phyloP scores from a whole-genome alignment of 2,888 invertebrate species.

The Oxystoma pomonae region DNA sequence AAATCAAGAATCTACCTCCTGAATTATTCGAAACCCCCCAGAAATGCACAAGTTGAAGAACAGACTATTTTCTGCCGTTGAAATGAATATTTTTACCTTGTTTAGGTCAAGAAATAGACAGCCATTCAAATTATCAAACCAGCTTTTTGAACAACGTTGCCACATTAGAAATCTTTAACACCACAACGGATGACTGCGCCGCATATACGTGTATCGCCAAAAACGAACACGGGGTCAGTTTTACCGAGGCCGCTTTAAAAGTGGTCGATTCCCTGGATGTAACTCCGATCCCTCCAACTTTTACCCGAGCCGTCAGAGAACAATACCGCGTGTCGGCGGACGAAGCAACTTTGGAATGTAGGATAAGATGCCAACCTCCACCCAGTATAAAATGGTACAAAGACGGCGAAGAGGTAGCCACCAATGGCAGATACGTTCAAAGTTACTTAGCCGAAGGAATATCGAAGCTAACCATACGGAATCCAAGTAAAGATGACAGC shows the following conservation, averaged over 20 bases:
- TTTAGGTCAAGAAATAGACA: constrained; percentile 11
- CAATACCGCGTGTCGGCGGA: constrained; percentile 67
- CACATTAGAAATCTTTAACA: constrained; percentile 68
- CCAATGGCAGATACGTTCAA: constrained; percentile 59
- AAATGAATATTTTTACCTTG: too few relatives aligned
- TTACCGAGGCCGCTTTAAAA: constrained; percentile 67
- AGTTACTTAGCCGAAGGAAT: constrained; percentile 69
- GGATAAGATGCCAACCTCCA: constrained; percentile 69
- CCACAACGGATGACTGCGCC: constrained; percentile 65
- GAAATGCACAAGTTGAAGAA: too few relatives aligned
- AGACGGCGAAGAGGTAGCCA: constrained; percentile 56
- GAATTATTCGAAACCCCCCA: too few relatives aligned
- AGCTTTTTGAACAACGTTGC: constrained; percentile 62
- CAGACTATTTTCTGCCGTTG: too few relatives aligned
- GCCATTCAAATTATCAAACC: constrained; percentile 15
- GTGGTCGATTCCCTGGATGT: constrained; percentile 67
- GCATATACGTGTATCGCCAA: constrained; percentile 75
- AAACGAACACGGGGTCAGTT: constrained; percentile 68
- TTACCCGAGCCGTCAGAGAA: constrained; percentile 68
- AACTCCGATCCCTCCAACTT: constrained; percentile 65
- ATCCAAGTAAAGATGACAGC: constrained; percentile 64
- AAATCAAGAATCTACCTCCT: too few relatives aligned
- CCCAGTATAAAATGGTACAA: constrained; percentile 75
- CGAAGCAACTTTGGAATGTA: constrained; percentile 73
- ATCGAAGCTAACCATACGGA: constrained; percentile 63